Conservation (phyloP, 2,113 vertebrate genomes). For the Gadus macrocephalus region DNA sequence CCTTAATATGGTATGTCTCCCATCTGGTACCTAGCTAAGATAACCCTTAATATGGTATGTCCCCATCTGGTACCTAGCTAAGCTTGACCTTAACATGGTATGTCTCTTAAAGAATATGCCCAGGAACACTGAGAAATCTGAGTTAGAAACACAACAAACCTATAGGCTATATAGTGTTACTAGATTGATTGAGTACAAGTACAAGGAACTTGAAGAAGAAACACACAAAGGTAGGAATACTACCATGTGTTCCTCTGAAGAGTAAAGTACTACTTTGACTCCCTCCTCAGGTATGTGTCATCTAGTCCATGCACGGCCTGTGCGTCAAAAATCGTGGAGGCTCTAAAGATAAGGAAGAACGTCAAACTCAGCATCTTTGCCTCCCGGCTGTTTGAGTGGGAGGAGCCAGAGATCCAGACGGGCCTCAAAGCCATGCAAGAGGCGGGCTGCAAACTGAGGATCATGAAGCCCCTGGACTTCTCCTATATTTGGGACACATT, state of each 20-base stretch:
- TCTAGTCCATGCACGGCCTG: constrained; percentile 88
- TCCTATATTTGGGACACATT: constrained; percentile 91
- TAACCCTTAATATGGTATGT: no score
- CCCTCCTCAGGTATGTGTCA: constrained; percentile 85
- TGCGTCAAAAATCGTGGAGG: constrained; percentile 73
- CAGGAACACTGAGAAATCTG: no score
- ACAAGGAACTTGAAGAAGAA: no score
- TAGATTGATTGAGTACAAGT: no score
- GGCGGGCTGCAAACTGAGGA: constrained; percentile 83
- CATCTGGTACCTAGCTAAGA: no score
- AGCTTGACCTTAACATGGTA: neutral
- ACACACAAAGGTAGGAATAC: no score
- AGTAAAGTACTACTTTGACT: neutral
- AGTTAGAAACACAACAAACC: no score
- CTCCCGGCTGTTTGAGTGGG: constrained; percentile 89
- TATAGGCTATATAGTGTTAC: no score
- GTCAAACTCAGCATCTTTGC: constrained; percentile 80
- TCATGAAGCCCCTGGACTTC: constrained; percentile 96
- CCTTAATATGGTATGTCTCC: no score
- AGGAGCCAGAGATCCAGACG: constrained; percentile 81
- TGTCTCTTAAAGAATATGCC: neutral
- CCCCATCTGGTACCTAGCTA: no score
- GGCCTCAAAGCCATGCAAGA: constrained; percentile 77
- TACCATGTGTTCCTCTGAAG: no score
- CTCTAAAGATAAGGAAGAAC: constrained; percentile 71